Percentiles rank a stretch among this genome's conserved stretches.
These are phyloP conservation scores for Syngnathus acus DNA, from an alignment of 2,797 vertebrate species.

Conservation along the genomic window DNA sequence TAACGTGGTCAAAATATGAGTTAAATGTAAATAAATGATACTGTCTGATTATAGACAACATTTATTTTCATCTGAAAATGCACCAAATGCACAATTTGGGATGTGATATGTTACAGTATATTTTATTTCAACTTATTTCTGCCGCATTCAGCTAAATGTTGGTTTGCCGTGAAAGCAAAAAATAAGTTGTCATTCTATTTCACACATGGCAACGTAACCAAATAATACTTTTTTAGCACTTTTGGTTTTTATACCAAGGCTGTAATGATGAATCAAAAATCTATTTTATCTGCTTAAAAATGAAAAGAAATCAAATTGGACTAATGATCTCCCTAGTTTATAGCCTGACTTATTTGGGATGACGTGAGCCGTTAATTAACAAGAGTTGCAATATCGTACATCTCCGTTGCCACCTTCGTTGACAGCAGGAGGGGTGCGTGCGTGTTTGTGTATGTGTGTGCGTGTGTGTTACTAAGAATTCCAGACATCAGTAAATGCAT, in stretches of 20 bases:
- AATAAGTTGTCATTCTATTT: neutral
- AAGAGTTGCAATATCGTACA: constrained; percentile 5
- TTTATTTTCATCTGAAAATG: constrained; percentile 1
- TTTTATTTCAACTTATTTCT: neutral
- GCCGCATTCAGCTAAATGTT: neutral
- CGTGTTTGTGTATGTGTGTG: neutral
- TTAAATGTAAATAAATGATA: neutral
- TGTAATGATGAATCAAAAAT: too few species aligned
- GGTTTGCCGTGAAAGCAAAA: neutral
- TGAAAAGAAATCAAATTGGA: too few species aligned
- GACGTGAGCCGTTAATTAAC: too few species aligned
- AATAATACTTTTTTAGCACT: neutral
- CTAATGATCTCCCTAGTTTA: too few species aligned
- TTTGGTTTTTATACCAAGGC: neutral
- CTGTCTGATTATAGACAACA: neutral
- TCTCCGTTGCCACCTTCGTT: constrained; percentile 29
- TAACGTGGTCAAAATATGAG: neutral
- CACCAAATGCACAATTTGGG: neutral
- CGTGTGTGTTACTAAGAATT: constrained; percentile 14
- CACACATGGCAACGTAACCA: constrained; percentile 3
- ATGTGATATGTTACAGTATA: neutral
- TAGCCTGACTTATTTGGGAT: too few species aligned
- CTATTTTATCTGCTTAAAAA: too few species aligned
- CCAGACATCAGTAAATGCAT: constrained; percentile 15
- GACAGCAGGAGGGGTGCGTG: constrained; percentile 18